Conservation (phyloP, 2,888 invertebrate genomes). For the Pachymerium ferrugineum region DNA sequence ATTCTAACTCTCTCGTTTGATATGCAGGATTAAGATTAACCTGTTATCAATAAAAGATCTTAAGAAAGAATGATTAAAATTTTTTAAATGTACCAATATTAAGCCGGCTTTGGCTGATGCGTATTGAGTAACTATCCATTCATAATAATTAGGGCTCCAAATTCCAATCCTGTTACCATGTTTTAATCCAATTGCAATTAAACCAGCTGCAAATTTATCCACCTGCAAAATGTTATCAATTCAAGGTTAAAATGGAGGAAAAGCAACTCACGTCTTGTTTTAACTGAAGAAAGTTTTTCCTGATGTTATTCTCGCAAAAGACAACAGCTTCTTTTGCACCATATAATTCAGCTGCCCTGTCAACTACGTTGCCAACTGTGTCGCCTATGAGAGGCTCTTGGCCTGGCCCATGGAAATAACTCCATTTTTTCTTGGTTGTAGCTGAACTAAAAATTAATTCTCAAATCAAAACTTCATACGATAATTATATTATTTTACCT, state of each 20-base stretch:
- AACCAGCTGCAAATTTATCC: conserved; percentile 65
- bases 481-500: too few relatives aligned
- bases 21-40: conserved; percentile 74
- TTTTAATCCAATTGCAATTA: conserved; percentile 62
- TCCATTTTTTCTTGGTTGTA: too few relatives aligned
- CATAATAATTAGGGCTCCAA: conserved; percentile 69
- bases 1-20: conserved; percentile 62
- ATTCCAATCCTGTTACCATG: conserved; percentile 70
- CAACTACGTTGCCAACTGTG: conserved; percentile 58
- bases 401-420: background rate
- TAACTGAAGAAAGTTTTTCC: conserved; percentile 54
- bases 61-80: conserved; percentile 20
- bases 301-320: conserved; percentile 53
- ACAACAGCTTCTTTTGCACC: conserved; percentile 57
- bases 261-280: conserved; percentile 50
- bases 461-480: too few relatives aligned
- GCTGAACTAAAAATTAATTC: too few relatives aligned
- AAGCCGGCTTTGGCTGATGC: conserved; percentile 68
- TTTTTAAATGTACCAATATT: conserved; percentile 57
- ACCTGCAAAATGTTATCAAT: conserved; percentile 53
- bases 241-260: too few relatives aligned
- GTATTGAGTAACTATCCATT: conserved; percentile 68
- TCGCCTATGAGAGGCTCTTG: conserved; percentile 52
- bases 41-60: too few relatives aligned
- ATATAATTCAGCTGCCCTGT: conserved; percentile 53